These are phyloP conservation scores for Larimichthys polyactis DNA, from an alignment of 2,113 vertebrate species.

Conservation along the genomic window DNA sequence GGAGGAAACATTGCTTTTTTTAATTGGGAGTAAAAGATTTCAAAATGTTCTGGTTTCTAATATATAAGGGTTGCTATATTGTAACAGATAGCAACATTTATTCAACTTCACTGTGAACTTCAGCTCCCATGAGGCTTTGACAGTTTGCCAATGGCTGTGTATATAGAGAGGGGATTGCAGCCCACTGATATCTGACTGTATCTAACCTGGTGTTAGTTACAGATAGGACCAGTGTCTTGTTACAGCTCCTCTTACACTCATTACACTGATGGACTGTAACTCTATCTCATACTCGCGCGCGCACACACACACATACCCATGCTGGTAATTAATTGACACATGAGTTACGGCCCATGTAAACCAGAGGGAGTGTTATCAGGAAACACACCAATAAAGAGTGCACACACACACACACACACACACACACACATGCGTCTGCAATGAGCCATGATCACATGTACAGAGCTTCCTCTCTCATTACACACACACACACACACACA, in stretches of 20 bases:
- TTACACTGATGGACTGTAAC: constrained; percentile 76
- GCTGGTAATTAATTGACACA: constrained; percentile 69
- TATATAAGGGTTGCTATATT: background rate
- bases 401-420: constrained; percentile 2
- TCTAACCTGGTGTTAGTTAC: constrained; percentile 74
- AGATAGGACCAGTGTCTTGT: constrained; percentile 61
- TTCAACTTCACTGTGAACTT: background rate
- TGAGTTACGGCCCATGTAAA: constrained; percentile 58
- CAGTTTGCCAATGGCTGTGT: background rate
- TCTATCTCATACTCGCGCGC: constrained; percentile 40
- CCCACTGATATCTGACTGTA: constrained; percentile 18
- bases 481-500: background rate
- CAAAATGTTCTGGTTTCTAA: background rate
- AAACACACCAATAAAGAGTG: constrained; percentile 1
- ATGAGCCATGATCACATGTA: constrained; percentile 14
- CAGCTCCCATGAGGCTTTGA: constrained; percentile 1
- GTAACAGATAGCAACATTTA: background rate
- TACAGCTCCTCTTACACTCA: constrained; percentile 65
- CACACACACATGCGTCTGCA: background rate
- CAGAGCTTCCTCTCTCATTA: background rate
- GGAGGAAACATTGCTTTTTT: background rate
- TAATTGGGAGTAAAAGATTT: no score
- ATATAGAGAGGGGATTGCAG: background rate
- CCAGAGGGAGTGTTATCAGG: constrained; percentile 42
- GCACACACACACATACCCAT: background rate